Conservation (phyloP, 2,888 invertebrate species). For the Caradrina kadenii region DNA sequence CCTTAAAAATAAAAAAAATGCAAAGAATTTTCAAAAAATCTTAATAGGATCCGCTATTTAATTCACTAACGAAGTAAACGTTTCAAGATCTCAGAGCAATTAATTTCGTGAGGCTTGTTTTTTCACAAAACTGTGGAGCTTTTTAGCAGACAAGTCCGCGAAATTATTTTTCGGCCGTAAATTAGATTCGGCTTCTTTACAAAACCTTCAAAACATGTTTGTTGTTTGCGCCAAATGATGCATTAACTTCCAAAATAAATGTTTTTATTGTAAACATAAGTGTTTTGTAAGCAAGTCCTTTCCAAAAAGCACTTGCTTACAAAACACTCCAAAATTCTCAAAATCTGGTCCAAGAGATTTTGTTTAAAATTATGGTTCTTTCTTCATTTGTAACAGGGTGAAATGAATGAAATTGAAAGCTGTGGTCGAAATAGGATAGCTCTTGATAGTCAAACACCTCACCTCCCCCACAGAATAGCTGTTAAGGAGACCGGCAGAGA, state of each 20-base stretch:
- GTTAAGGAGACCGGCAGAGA: no score
- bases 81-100: conserved; percentile 40
- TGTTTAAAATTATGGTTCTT: neutral
- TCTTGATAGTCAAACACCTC: no score
- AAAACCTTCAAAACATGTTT: conserved; percentile 58
- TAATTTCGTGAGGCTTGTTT: conserved; percentile 53
- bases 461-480: no score
- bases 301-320: no score
- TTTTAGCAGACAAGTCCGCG: conserved; percentile 23
- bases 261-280: conserved; percentile 10
- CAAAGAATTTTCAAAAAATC: neutral
- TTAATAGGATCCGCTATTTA: conserved; percentile 11
- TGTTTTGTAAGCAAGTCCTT: neutral
- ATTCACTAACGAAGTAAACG: conserved; percentile 38
- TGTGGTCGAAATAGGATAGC: no score
- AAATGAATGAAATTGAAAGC: no score
- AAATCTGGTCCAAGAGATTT: no score
- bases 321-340: no score
- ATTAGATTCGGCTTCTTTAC: conserved; percentile 31
- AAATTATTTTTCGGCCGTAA: conserved; percentile 43
- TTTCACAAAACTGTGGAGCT: conserved; percentile 43
- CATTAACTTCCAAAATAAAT: conserved; percentile 21
- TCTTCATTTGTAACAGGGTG: neutral
- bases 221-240: conserved; percentile 40
- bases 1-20: neutral